Conservation (phyloP, 2,797 vertebrate genomes). For the Myoxocephalus aenaeus region DNA sequence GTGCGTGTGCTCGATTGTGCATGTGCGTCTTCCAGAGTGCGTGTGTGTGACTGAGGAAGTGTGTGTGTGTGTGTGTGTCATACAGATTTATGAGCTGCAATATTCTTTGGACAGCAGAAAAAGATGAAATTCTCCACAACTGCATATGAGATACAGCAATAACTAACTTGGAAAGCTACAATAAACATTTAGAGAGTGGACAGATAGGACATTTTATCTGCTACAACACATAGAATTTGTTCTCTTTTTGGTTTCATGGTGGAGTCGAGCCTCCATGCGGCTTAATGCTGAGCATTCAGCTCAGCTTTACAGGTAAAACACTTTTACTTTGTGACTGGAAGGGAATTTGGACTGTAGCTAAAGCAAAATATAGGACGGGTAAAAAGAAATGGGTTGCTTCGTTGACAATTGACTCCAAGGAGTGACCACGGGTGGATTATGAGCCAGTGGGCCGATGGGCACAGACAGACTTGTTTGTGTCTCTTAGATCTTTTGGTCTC, state of each 20-base stretch:
- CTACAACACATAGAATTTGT: slow-evolving; percentile 35
- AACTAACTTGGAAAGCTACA: slow-evolving; percentile 41
- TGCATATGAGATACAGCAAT: slow-evolving; percentile 51
- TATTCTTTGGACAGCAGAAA: slow-evolving; percentile 45
- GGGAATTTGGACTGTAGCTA: neutral
- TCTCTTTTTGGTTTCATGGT: slow-evolving; percentile 24
- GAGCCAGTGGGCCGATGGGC: neutral
- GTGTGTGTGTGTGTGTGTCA: slow-evolving; percentile 6
- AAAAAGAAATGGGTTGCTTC: slow-evolving; percentile 1
- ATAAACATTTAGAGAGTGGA: slow-evolving; percentile 48
- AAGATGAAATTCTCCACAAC: slow-evolving; percentile 44
- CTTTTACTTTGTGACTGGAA: slow-evolving; percentile 23
- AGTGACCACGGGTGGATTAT: neutral
- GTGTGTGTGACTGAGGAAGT: neutral
- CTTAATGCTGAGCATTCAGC: slow-evolving; percentile 29
- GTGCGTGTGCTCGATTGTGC: slow-evolving; percentile 3
- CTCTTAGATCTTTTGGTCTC: neutral
- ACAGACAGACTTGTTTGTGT: neutral
- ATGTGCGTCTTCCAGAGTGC: neutral
- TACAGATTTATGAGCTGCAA: slow-evolving; percentile 59
- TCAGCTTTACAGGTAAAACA: slow-evolving; percentile 14
- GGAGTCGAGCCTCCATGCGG: neutral
- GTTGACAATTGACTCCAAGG: neutral
- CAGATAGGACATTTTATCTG: slow-evolving; percentile 47
- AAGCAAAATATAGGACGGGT: neutral